These are phyloP conservation scores for Porphyrio hochstetteri DNA, from an alignment of 2,113 vertebrate species.

Conservation along the genomic window DNA sequence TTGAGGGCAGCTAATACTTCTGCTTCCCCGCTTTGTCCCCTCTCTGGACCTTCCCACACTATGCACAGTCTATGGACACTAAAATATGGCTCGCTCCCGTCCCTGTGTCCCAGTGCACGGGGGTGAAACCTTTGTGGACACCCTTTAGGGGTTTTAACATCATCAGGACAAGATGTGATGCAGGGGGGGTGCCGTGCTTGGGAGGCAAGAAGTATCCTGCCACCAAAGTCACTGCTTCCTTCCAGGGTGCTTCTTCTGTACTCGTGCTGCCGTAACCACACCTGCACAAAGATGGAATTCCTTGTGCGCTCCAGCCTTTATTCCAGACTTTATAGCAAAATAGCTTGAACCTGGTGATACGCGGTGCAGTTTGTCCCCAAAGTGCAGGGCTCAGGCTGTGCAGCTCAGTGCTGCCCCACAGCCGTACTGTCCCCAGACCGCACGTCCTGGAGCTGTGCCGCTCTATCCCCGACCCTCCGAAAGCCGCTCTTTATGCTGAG, in stretches of 20 bases:
- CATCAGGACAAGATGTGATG: background rate
- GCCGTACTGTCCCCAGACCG: too few species aligned
- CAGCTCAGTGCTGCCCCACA: too few species aligned
- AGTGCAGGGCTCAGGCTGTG: too few species aligned
- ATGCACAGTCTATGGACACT: background rate
- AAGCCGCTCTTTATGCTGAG: too few species aligned
- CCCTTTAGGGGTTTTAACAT: background rate
- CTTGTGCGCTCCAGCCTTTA: background rate
- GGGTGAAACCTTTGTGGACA: background rate
- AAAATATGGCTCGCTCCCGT: rapidly evolving
- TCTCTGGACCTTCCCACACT: background rate
- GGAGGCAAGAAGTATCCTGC: background rate
- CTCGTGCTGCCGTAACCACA: background rate
- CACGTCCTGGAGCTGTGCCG: too few species aligned
- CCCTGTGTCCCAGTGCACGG: background rate
- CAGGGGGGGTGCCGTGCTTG: rapidly evolving
- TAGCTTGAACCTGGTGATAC: too few species aligned
- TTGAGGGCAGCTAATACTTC: background rate
- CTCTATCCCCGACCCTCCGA: too few species aligned
- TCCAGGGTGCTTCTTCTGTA: background rate
- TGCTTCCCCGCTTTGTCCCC: background rate
- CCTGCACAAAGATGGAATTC: background rate
- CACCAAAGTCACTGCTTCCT: background rate
- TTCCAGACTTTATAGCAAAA: background rate
- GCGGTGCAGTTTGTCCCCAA: too few species aligned